These are phyloP conservation scores for Abscondita cerata DNA, from an alignment of 2,888 invertebrate species.

Conservation along the genomic window DNA sequence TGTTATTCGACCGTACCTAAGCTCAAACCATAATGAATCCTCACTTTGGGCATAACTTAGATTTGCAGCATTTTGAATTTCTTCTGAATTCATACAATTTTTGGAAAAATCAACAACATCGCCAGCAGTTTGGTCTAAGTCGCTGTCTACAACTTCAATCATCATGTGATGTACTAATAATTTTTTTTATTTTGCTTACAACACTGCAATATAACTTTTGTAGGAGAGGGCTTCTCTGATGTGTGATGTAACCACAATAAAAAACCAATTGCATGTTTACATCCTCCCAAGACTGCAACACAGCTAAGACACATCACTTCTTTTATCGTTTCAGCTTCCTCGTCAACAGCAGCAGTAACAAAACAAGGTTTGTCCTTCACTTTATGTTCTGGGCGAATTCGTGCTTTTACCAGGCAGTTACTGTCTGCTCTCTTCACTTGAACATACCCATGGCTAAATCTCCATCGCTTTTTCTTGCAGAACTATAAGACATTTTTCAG, in stretches of 20 bases:
- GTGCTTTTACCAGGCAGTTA: background rate
- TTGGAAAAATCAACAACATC: no score
- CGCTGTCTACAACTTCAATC: no score
- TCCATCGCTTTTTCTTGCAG: no score
- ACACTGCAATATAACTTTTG: background rate
- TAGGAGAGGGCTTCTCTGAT: background rate
- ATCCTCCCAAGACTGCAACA: background rate
- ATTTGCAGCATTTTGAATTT: no score
- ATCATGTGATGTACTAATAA: no score
- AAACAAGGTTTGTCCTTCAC: background rate
- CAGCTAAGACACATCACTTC: background rate
- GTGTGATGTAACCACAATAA: slow-evolving; percentile 7
- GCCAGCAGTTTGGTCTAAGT: no score
- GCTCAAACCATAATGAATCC: no score
- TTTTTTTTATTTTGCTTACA: no score
- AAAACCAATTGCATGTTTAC: slow-evolving; percentile 8
- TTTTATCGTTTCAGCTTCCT: background rate
- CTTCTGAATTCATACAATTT: no score
- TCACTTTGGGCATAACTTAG: no score
- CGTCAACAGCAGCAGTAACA: background rate
- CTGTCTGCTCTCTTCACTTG: background rate
- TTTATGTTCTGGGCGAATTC: slow-evolving; percentile 11
- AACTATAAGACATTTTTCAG: background rate
- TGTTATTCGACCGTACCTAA: no score
- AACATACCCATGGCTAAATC: slow-evolving; percentile 6